Conservation (phyloP, 2,797 vertebrate species). For the Nyctalus aviator region DNA sequence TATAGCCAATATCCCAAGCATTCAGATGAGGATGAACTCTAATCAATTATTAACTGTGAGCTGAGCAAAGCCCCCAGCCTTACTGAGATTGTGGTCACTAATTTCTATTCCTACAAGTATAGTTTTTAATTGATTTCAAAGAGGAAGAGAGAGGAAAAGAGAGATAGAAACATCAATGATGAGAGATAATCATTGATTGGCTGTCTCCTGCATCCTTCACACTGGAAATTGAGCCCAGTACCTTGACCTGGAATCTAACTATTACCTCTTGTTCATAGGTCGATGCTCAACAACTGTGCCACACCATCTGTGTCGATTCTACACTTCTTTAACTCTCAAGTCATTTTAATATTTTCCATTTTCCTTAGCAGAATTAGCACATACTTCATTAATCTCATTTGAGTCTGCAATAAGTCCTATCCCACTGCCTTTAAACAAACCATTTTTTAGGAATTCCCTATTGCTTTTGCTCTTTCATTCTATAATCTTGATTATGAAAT, state of each 20-base stretch:
- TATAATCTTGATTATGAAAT: background rate
- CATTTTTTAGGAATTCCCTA: background rate
- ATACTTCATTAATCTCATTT: background rate
- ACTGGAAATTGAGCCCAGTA: too few relatives aligned
- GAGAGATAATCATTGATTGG: too few relatives aligned
- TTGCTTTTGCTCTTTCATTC: background rate
- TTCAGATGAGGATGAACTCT: background rate
- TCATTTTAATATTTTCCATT: background rate
- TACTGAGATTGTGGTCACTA: background rate
- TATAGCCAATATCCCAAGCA: background rate
- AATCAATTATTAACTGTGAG: background rate
- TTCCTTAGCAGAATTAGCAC: background rate
- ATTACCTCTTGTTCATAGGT: too few relatives aligned
- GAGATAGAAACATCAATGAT: too few relatives aligned
- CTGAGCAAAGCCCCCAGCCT: background rate
- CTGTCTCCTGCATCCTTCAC: too few relatives aligned
- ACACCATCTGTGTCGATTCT: background rate
- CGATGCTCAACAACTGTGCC: too few relatives aligned
- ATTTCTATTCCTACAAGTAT: background rate
- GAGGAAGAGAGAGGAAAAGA: too few relatives aligned
- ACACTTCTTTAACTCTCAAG: background rate
- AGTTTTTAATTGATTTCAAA: too few relatives aligned
- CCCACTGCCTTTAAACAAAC: background rate
- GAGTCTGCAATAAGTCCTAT: background rate
- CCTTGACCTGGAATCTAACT: too few relatives aligned